Base-by-base conservation (phyloP, 2,888 invertebrate genomes). In the Eupithecia inturbata region DNA sequence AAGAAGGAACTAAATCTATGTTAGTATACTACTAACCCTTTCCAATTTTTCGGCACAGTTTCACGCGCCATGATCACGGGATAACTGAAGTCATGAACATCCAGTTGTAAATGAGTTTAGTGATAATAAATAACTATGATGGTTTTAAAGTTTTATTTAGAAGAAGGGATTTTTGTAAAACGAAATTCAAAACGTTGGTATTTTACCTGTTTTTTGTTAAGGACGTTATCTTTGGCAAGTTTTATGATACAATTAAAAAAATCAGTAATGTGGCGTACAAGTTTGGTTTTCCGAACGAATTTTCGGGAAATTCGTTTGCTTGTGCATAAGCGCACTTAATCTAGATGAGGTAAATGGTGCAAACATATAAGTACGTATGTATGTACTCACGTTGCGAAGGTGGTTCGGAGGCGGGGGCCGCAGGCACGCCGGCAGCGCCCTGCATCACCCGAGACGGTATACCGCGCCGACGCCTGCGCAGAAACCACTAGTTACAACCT, bases 361-460 rank as follows among this genome's bases (percentile, higher is more conserved):
- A 57, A 14, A 26, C 57, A 57, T 49, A 9, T 53, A 53, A n/a
- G 57, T 57, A 53, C 53, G 22, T 53, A 10, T 53, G 31, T 22
- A 22, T 39, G n/a, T 81, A 91, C 93, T 92, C 80, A 94, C 94
- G 91, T 88, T 93, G 90, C 0, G 90, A 80, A 36, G 93, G 93
- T 57, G 92, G 90, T 77, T 93, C 93, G 67, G 93, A 91, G 86
- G 93, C 94, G 82, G 94, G 89, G 74, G 93, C 91, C 87, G 93
- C 94, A 83, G 91, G 90, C 79, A 91, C 92, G 81, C 73, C 87
- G 70, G 94, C 89, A 67, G 92, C 93, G 77, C 94, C 94, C 92
- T 94, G 94, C 94, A 94, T 94, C 87, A 87, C 94, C 93, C 92
- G 92, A 91, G 90, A 87, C 87, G 88, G 81, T 78, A 90, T 88